Base-by-base conservation (phyloP, 2,797 vertebrate genomes). In the Pelobates cultripes region DNA sequence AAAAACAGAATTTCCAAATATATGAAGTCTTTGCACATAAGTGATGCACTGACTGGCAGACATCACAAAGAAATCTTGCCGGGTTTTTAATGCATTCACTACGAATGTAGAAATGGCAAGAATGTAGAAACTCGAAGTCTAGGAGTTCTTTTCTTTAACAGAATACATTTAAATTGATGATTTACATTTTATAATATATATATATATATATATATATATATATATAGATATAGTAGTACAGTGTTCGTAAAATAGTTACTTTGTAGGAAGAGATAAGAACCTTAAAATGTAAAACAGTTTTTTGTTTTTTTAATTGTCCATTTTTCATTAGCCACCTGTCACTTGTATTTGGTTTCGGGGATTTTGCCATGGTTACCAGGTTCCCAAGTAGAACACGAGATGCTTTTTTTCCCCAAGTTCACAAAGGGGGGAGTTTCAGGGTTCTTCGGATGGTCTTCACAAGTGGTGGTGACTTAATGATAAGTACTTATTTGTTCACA, bases 11-110 rank as follows among this genome's bases (percentile, higher is more conserved):
- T 10, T 72, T 17, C 7, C 40, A 55, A 53, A 13, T 55, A 53
- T 72, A 47, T 8, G 70, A 47, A 28, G 17, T 71, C 15, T 6
- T 7, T 64, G 61, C 7, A n/a, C 4, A 15, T 60, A 64, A 64
- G 61, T 64, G 17, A 68, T 68, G 7, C 66, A 68, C 63, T 51
- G 47, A 68, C 28, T 64, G 28, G 7, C 61, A 64, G n/a, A 64
- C 7, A 40, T 64, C 61, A 40, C 17, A 64, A 64, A 64, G 61
- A 64, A 64, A 64, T 7, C n/a, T 7, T 5, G 61, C 61, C 28
- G 5, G 17, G n/a, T 40, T 17, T 64, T n/a, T 12, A 15, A 15
- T 12, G 61, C 3, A 28, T 40, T 64, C 61, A 64, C 7, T 40
- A 28, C 2, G 6, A 17, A 40, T 28, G 17, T 64, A 64, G 13